These are phyloP conservation scores for Tachina fera DNA, from an alignment of 2,888 invertebrate species.

Conservation along the genomic window DNA sequence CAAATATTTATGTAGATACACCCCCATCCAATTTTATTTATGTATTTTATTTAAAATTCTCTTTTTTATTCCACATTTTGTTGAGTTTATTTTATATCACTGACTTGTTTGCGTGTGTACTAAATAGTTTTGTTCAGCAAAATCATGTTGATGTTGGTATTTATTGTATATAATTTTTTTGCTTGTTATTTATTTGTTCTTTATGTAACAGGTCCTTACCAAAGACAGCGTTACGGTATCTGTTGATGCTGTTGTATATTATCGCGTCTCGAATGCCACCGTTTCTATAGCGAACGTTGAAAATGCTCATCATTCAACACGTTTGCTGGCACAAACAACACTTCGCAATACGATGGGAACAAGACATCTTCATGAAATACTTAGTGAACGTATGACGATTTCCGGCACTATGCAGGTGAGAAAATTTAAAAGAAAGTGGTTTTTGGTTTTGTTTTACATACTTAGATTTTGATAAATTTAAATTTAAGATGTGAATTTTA, in stretches of 20 bases:
- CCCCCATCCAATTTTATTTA: slow-evolving; percentile 8
- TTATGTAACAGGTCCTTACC: slow-evolving; percentile 90
- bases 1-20: slow-evolving; percentile 28
- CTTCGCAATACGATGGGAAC: slow-evolving; percentile 98
- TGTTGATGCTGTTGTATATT: slow-evolving; percentile 97
- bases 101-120: background rate
- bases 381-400: slow-evolving; percentile 96
- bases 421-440: slow-evolving; percentile 26
- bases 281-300: slow-evolving; percentile 99
- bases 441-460: slow-evolving; percentile 84
- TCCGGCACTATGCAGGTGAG: slow-evolving; percentile 90
- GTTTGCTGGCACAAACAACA: slow-evolving; percentile 94
- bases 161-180: background rate
- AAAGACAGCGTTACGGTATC: slow-evolving; percentile 98
- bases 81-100: background rate
- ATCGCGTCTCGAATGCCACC: slow-evolving; percentile 97
- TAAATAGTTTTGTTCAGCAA: background rate
- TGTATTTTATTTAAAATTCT: slow-evolving; percentile 19
- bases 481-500: background rate
- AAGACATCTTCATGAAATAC: slow-evolving; percentile 96
- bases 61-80: background rate
- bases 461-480: slow-evolving; percentile 10
- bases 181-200: background rate
- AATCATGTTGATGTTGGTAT: slow-evolving; percentile 4
- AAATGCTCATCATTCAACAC: slow-evolving; percentile 97